Evolutionary conservation across 92 coral and sea anemone genomes (phyloP), one percentile per base, ranked within the genome.

Genomic region (Epizoanthus rinbou): DNA sequence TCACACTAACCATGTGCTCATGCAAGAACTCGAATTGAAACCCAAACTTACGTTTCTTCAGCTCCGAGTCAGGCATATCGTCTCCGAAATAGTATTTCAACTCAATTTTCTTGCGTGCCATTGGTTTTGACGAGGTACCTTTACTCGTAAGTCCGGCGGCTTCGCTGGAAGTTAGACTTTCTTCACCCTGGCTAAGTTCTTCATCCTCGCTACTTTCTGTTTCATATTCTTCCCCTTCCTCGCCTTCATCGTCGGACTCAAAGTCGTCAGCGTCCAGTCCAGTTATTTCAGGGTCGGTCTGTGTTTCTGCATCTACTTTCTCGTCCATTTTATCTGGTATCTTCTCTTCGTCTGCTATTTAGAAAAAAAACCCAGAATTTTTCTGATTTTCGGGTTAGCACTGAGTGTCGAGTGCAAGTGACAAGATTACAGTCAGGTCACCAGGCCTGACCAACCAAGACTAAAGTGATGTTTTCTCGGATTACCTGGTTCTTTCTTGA

Each of bases 51-150:
- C 98, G 93, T 88, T 89, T 93, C 79, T 84, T 90, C 33, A 95
- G 89, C 86, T 95, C 98, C 17, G 95, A 89, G 80, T 95, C 97
- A 19, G 98, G 95, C 85, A 95, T 87, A 89, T 95, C 98, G 64
- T 95, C 98, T 25, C 98, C 98, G 84, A 93, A 95, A 86, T 93
- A 93, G 76, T 95, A 95, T 87, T 95, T 95, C 33, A 95, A 87
- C 76, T 95, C 98, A 87, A 95, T 93, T 54, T 90, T 90, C 87
- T 95, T 95, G 74, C 98, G 96, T 37, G 91, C 91, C 80, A 91
- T 87, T 17, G 92, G 97, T 57, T 88, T 80, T 13, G 97, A 85
- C 15, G 88, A 84, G 2, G 94, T 91, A 56, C 97, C 97, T 74
- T 84, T 88, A 73, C 84, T 85, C 45, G 92, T 76, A 63, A 67